These are phyloP conservation scores for Rhadinocentrus ornatus DNA, from an alignment of 2,797 vertebrate species.

Conservation along the genomic window DNA sequence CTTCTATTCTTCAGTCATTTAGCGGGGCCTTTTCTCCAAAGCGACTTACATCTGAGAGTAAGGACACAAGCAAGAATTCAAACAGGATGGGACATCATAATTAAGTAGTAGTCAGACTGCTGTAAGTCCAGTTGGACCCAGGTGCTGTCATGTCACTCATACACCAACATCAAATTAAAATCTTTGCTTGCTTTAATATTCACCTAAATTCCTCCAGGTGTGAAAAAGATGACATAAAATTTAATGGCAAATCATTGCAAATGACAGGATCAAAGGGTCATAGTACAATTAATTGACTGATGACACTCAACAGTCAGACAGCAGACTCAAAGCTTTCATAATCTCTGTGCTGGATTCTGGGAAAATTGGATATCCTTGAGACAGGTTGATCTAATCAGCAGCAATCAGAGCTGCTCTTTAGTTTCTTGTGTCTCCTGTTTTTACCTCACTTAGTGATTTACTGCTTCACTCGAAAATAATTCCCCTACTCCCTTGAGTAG, in stretches of 20 bases:
- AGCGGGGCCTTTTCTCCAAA: too few species aligned
- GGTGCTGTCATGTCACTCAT: too few species aligned
- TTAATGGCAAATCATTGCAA: not conserved
- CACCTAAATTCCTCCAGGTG: not conserved
- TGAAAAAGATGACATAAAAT: not conserved
- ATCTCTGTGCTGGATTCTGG: not conserved
- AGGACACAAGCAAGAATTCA: too few species aligned
- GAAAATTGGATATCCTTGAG: not conserved
- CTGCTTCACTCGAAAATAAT: conserved; percentile 9
- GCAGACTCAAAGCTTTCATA: not conserved
- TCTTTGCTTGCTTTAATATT: not conserved
- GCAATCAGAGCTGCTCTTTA: not conserved
- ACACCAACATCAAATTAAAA: not conserved
- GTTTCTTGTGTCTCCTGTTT: conserved; percentile 6
- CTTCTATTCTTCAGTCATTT: too few species aligned
- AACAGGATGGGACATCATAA: too few species aligned
- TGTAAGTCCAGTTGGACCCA: too few species aligned
- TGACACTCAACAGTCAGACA: not conserved
- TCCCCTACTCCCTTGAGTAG: conserved; percentile 6
- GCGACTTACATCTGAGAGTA: too few species aligned
- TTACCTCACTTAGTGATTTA: not conserved
- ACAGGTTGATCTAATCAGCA: conserved; percentile 8
- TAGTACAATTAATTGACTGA: conserved; percentile 1
- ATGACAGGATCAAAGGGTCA: not conserved
- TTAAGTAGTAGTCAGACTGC: too few species aligned